These are phyloP conservation scores for Brassicogethes aeneus DNA, from an alignment of 2,888 invertebrate genomes.

Conservation along the genomic window DNA sequence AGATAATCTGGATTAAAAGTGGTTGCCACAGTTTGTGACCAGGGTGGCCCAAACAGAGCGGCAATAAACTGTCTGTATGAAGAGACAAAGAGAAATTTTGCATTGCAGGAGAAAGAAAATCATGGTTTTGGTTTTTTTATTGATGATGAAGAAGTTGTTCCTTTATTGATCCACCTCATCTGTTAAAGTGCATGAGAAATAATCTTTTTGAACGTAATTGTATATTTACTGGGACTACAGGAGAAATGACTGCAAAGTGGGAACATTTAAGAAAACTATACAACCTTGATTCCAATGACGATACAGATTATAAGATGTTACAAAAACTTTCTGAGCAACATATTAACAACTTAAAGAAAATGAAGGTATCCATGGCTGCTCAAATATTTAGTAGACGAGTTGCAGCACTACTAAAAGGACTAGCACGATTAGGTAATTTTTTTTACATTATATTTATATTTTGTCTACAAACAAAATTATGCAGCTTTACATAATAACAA, in stretches of 20 bases:
- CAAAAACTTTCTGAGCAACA: constrained; percentile 8
- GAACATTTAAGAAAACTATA: constrained; percentile 5
- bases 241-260: not conserved
- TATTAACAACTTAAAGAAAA: constrained; percentile 10
- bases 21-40: not conserved
- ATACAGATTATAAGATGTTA: constrained; percentile 8
- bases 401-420: constrained; percentile 5
- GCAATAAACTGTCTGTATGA: not conserved
- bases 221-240: not conserved
- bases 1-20: not conserved
- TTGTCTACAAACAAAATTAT: no score
- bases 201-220: constrained; percentile 5
- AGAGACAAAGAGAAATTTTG: not conserved
- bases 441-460: no score
- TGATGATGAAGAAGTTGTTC: constrained; percentile 6
- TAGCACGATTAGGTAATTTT: constrained; percentile 3
- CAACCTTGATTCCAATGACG: constrained; percentile 4
- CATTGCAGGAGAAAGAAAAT: not conserved
- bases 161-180: constrained; percentile 7
- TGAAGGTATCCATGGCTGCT: constrained; percentile 11
- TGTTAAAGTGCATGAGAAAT: constrained; percentile 7
- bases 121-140: constrained; percentile 3
- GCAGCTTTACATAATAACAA: not conserved
- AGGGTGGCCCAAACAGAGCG: not conserved
- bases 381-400: constrained; percentile 9